phyloP scores from a whole-genome alignment of 1,140 invertebrate genomes.

The Zophobas atratus region DNA sequence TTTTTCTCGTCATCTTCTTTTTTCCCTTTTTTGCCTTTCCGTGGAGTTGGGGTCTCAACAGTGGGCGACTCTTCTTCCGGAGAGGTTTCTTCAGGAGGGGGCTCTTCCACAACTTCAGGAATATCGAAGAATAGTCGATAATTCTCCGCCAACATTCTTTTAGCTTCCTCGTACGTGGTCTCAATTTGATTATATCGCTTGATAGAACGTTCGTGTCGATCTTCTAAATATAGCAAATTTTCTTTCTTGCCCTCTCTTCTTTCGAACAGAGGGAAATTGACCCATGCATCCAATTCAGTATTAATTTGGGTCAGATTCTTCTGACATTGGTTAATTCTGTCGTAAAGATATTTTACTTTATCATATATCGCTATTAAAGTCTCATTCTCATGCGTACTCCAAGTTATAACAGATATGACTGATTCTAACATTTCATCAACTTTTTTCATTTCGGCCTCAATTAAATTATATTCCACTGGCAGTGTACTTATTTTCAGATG shows the following conservation, averaged over 20 bases:
- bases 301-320: slow-evolving; percentile 16
- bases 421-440: slow-evolving; percentile 77
- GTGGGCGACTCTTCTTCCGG: slow-evolving; percentile 20
- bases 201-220: slow-evolving; percentile 71
- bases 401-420: slow-evolving; percentile 76
- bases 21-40: slow-evolving; percentile 55
- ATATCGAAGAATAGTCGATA: slow-evolving; percentile 74
- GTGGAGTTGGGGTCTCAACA: slow-evolving; percentile 19
- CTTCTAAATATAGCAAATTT: slow-evolving; percentile 73
- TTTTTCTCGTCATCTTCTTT: not conserved
- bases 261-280: slow-evolving; percentile 78
- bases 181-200: slow-evolving; percentile 74
- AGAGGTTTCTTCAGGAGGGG: slow-evolving; percentile 19
- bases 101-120: slow-evolving; percentile 59
- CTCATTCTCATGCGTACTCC: slow-evolving; percentile 74
- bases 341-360: slow-evolving; percentile 27
- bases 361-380: slow-evolving; percentile 25
- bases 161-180: slow-evolving; percentile 72
- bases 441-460: slow-evolving; percentile 76
- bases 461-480: slow-evolving; percentile 78
- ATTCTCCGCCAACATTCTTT: slow-evolving; percentile 76
- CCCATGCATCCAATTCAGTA: slow-evolving; percentile 76
- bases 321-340: slow-evolving; percentile 21
- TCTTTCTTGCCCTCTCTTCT: slow-evolving; percentile 76
- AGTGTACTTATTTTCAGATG: slow-evolving; percentile 77